These are phyloP conservation scores for Gephyroberyx darwinii DNA, from an alignment of 2,797 vertebrate genomes.

Conservation along the genomic window DNA sequence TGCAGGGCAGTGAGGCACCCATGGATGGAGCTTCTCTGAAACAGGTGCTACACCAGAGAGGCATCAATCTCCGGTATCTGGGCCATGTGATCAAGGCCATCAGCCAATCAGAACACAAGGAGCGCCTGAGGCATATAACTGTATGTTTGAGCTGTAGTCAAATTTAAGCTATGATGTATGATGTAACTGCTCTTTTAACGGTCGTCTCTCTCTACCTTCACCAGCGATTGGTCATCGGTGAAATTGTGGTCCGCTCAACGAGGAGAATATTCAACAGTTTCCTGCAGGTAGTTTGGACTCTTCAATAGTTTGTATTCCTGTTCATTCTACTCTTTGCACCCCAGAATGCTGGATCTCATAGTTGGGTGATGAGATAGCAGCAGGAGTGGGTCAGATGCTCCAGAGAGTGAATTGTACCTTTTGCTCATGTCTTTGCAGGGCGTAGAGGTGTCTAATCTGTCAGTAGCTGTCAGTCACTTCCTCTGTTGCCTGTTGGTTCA, in stretches of 20 bases:
- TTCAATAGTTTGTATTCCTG: neutral
- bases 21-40: conserved; percentile 84
- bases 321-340: neutral
- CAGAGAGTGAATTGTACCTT: conserved; percentile 24
- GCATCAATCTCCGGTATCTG: conserved; percentile 86
- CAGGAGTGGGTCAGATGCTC: neutral
- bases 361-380: neutral
- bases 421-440: conserved; percentile 68
- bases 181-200: neutral
- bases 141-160: conserved; percentile 63
- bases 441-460: conserved; percentile 82
- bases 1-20: conserved; percentile 75
- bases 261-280: conserved; percentile 82
- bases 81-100: conserved; percentile 79
- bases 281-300: conserved; percentile 77
- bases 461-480: conserved; percentile 85
- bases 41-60: conserved; percentile 78
- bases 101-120: conserved; percentile 76
- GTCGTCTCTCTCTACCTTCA: conserved; percentile 30
- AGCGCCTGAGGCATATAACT: conserved; percentile 81
- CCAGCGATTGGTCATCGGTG: conserved; percentile 78
- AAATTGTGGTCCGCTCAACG: conserved; percentile 82
- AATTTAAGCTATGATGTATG: neutral
- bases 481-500: conserved; percentile 83
- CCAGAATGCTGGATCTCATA: neutral